Conservation (phyloP, 2,888 invertebrate species). For the Hermaeophaga mercurialis region DNA sequence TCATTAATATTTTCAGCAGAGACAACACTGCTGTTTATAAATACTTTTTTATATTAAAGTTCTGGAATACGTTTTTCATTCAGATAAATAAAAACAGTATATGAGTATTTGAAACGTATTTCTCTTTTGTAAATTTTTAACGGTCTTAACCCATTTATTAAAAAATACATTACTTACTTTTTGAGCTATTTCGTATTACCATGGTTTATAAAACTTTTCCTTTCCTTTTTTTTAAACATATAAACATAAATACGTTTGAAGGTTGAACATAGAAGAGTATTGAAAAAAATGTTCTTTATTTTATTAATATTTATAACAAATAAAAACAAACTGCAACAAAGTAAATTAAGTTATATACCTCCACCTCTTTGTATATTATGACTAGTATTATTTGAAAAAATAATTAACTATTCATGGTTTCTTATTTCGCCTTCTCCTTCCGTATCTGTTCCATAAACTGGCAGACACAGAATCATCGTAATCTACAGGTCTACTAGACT, state of each 20-base stretch:
- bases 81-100: too few species aligned
- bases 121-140: too few species aligned
- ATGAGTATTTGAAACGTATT: too few species aligned
- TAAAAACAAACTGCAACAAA: neutral
- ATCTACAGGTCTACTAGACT: neutral
- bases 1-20: too few species aligned
- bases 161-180: too few species aligned
- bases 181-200: too few species aligned
- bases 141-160: too few species aligned
- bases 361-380: slow-evolving; percentile 28
- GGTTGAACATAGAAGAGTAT: neutral
- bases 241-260: neutral
- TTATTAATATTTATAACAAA: slow-evolving; percentile 2
- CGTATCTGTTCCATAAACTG: slow-evolving; percentile 35
- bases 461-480: slow-evolving; percentile 17
- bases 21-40: too few species aligned
- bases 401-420: slow-evolving; percentile 7
- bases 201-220: too few species aligned
- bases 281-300: neutral
- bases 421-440: slow-evolving; percentile 23
- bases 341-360: slow-evolving; percentile 6
- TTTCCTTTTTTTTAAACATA: too few species aligned
- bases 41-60: too few species aligned
- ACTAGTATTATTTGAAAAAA: slow-evolving; percentile 16
- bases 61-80: too few species aligned